Conservation (phyloP, 2,888 invertebrate genomes). For the Ferrisia virgata region DNA sequence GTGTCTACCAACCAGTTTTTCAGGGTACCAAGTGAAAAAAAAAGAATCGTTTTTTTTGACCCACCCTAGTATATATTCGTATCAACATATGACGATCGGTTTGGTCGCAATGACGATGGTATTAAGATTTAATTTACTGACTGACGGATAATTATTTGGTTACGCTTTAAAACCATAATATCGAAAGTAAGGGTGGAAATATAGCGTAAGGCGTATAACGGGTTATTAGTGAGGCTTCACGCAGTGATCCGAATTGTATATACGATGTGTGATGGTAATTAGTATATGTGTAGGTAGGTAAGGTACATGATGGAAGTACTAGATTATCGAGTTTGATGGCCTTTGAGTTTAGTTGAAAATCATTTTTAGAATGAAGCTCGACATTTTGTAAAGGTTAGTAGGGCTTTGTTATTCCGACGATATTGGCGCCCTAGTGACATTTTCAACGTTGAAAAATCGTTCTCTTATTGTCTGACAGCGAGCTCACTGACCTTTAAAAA, state of each 20-base stretch:
- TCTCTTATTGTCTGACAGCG: not conserved
- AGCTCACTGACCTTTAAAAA: not conserved
- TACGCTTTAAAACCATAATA: conserved; percentile 1
- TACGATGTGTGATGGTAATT: not conserved
- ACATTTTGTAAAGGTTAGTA: conserved; percentile 4
- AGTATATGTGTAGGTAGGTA: too few relatives aligned
- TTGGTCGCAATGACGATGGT: not conserved
- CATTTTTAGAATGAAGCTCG: not conserved
- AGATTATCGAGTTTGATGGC: conserved; percentile 17
- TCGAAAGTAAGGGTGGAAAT: conserved; percentile 18
- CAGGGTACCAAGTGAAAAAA: too few relatives aligned
- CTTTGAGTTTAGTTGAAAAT: not conserved
- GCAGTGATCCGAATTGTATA: not conserved
- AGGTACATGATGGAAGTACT: not conserved
- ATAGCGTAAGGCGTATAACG: not conserved
- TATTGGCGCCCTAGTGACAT: conserved; percentile 4
- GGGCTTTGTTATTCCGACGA: not conserved
- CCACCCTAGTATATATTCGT: too few relatives aligned
- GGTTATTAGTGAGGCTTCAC: conserved; percentile 29
- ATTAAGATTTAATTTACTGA: not conserved
- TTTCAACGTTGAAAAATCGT: not conserved
- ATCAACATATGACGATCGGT: too few relatives aligned
- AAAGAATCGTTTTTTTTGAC: too few relatives aligned
- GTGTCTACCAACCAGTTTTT: too few relatives aligned
- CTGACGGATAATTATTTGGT: conserved; percentile 19